phyloP scores from a whole-genome alignment of 2,113 vertebrate genomes.

The Abramis brama region DNA sequence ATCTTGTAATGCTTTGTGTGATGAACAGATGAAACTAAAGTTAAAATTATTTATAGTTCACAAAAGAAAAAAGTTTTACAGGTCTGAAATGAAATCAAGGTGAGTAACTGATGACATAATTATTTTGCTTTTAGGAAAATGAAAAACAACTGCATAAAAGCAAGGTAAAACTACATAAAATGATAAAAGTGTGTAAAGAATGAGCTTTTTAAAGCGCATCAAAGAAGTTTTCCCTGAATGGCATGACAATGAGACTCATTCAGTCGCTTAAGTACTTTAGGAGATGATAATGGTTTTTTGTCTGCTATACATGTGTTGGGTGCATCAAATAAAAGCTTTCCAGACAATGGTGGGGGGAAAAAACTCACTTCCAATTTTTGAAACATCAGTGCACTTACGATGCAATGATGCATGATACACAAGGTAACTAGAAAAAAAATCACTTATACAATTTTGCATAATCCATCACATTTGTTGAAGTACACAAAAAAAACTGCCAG shows the following conservation, averaged over 20 bases:
- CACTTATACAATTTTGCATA: background rate
- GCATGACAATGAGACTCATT: conserved; percentile 6
- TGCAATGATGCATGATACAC: background rate
- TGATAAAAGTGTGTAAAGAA: background rate
- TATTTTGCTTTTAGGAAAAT: background rate
- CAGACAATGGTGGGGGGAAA: background rate
- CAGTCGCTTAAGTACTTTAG: background rate
- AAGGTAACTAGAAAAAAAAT: background rate
- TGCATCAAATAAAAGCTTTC: background rate
- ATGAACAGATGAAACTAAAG: no score
- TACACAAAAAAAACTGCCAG: background rate
- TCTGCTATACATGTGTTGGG: background rate
- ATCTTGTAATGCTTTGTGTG: no score
- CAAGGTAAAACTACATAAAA: background rate
- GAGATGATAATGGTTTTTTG: conserved; percentile 25
- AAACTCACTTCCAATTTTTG: background rate
- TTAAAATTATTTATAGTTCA: no score
- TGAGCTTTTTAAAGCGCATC: background rate
- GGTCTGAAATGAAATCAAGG: background rate
- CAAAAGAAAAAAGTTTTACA: background rate
- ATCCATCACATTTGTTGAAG: background rate
- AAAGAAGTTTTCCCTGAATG: conserved; percentile 4
- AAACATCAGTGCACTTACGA: conserved; percentile 19
- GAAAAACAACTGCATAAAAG: background rate
- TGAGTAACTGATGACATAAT: background rate